A percentile compares a stretch with the other conserved stretches of the same genome.
Conservation (phyloP, 1,140 invertebrate species). For the Ptiloglossa arizonensis region DNA sequence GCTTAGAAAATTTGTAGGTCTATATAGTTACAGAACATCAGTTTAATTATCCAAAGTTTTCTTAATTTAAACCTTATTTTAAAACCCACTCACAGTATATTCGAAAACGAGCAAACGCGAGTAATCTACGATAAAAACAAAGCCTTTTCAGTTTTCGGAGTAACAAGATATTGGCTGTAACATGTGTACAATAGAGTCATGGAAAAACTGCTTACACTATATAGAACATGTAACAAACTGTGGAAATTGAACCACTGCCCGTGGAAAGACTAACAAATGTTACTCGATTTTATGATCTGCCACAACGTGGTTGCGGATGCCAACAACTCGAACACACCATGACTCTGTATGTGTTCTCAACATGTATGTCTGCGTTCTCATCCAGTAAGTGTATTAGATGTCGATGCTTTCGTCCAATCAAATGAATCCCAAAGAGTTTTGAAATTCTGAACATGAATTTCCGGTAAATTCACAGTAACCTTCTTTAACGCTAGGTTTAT, state of each 20-base stretch:
- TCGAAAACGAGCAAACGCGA: not conserved
- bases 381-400: not conserved
- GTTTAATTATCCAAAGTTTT: not conserved
- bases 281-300: constrained; percentile 21
- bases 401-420: not conserved
- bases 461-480: no score
- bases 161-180: not conserved
- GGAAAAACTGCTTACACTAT: constrained; percentile 22
- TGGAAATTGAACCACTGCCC: constrained; percentile 26
- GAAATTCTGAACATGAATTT: not conserved
- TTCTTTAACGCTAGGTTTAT: no score
- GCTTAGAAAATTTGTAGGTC: not conserved
- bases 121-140: not conserved
- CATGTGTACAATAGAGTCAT: not conserved
- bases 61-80: not conserved
- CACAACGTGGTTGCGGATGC: constrained; percentile 24
- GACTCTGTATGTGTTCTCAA: not conserved
- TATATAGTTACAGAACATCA: not conserved
- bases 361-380: not conserved
- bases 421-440: not conserved
- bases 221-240: constrained; percentile 34
- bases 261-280: constrained; percentile 25
- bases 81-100: no score
- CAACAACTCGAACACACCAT: constrained; percentile 3
- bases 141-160: not conserved